Base-by-base conservation (phyloP, 1,140 invertebrate genomes). In the Artemia franciscana region DNA sequence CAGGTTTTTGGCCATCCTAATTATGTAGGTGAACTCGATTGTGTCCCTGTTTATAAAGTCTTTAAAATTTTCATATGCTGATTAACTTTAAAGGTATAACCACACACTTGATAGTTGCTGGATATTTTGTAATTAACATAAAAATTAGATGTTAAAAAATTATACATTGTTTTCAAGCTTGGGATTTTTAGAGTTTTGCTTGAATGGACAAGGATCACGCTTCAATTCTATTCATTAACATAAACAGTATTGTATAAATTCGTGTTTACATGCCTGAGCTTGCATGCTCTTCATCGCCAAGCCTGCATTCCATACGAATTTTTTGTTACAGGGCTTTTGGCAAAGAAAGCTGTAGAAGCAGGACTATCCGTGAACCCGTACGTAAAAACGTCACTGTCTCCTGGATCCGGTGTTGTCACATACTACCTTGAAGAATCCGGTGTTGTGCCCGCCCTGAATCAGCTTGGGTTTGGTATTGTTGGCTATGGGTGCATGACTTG, bases 401-500 rank as follows among this genome's bases (percentile, higher is more conserved):
- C 95, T 0, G 95, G 95, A 0, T 94, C 89, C 65, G 93, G 93
- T 9, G 94, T 98, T 0, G 94, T 98, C 1, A 96, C 92, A 0
- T 95, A 97, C 73, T 98, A 98, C 74, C 74, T 98, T 0, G 77
- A 81, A 68, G 85, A 89, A 69, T 82, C 83, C 26, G 91, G 91
- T 0, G 90, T 98, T 2, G 82, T 89, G 24, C 84, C 88, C 0
- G 85, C 82, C 69, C 74, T 98, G 51, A 81, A 86, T 64, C 80
- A 88, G 71, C 77, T 96, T 9, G 94, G 93, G 5, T 98, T 97
- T 73, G 81, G 91, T 68, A 84, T 92, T 61, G 86, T 90, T 26
- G 93, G 93, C n/a, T 72, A 71, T 62, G 81, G 94, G 1, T 98
- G 94, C 74, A 97, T 96, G 92, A 98, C 93, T 0, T 98, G 94